These are phyloP conservation scores for Acrobasis consociella DNA, from an alignment of 2,888 invertebrate genomes.

Conservation along the genomic window DNA sequence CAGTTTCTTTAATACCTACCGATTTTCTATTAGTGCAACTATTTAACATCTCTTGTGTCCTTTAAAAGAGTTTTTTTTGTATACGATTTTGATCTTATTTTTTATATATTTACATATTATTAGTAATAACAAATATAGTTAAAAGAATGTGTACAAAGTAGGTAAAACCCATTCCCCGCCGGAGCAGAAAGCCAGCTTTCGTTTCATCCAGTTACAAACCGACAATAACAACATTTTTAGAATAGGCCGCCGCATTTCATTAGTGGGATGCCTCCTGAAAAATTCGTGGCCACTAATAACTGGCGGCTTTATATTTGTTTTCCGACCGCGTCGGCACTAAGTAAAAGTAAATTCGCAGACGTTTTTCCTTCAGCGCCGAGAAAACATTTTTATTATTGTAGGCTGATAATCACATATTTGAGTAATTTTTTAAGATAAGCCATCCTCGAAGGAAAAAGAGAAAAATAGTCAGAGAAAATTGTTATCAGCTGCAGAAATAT, in stretches of 20 bases:
- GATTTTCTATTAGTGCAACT: no score
- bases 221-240: not conserved
- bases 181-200: no score
- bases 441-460: not conserved
- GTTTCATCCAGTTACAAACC: not conserved
- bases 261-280: conserved; percentile 28
- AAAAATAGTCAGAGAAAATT: no score
- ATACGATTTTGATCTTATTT: no score
- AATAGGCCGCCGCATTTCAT: conserved; percentile 24
- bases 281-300: conserved; percentile 41
- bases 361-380: conserved; percentile 34
- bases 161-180: no score
- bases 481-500: no score
- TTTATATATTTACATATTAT: no score
- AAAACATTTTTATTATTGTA: conserved; percentile 22
- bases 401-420: not conserved
- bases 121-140: no score
- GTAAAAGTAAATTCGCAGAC: conserved; percentile 48
- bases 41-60: no score
- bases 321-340: conserved; percentile 37
- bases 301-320: conserved; percentile 43
- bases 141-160: no score
- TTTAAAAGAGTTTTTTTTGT: no score
- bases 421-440: not conserved
- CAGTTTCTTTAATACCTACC: no score